phyloP scores from a whole-genome alignment of 1,140 invertebrate species.

The Cylas formicarius region DNA sequence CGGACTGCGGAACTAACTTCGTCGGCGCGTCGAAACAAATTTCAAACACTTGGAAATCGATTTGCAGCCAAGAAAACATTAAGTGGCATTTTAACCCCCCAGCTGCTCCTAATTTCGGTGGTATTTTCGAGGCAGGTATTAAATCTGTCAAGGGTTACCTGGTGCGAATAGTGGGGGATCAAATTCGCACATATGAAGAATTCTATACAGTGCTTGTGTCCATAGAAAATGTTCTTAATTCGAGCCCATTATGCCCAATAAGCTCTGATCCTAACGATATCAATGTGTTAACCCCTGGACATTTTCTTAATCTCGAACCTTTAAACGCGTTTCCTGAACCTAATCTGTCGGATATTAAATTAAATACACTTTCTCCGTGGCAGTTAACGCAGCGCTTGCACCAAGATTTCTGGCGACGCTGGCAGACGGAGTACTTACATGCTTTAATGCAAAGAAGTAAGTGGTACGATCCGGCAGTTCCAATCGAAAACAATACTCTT shows the following conservation, averaged over 20 bases:
- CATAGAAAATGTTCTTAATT: constrained; percentile 12
- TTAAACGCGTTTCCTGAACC: constrained; percentile 11
- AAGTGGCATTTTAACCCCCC: constrained; percentile 44
- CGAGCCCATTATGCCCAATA: constrained; percentile 5
- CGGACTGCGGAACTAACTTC: constrained; percentile 18
- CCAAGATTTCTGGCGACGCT: constrained; percentile 13
- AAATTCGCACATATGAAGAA: constrained; percentile 13
- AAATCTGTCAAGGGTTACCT: constrained; percentile 36
- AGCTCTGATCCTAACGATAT: constrained; percentile 12
- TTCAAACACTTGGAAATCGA: no score
- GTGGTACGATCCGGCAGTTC: constrained; percentile 14
- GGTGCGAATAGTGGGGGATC: constrained; percentile 5
- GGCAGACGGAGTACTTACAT: constrained; percentile 33
- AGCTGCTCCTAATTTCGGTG: constrained; percentile 41
- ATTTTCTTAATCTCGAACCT: constrained; percentile 14
- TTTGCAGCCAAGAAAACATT: no score
- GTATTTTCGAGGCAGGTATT: constrained; percentile 41
- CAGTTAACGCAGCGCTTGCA: constrained; percentile 7
- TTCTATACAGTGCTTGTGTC: constrained; percentile 6
- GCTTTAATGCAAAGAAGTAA: constrained; percentile 17
- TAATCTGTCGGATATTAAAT: constrained; percentile 4
- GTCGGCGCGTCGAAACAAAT: no score
- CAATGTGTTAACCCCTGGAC: constrained; percentile 4
- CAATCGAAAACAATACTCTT: constrained; percentile 1
- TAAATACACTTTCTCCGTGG: constrained; percentile 7